Evolutionary conservation across 2,888 invertebrate species (phyloP).

Genomic region (Sisyra nigra): DNA sequence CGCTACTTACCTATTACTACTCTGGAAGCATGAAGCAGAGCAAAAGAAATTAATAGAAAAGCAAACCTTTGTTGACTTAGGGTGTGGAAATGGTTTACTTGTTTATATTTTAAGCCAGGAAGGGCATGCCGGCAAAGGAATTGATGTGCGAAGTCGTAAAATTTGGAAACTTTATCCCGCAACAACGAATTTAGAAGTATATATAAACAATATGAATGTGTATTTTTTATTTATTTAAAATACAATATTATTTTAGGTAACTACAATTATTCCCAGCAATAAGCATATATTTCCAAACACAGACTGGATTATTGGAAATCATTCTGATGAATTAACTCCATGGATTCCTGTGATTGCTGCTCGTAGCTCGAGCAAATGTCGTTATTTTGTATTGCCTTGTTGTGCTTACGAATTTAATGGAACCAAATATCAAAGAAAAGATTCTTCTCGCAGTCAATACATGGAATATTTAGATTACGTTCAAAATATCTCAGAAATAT

Average conservation of each 20-base stretch:
- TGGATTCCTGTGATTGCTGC: slow-evolving; percentile 93
- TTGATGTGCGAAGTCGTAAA: slow-evolving; percentile 70
- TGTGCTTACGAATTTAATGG: slow-evolving; percentile 87
- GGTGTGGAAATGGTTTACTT: slow-evolving; percentile 94
- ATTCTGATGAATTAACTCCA: slow-evolving; percentile 97
- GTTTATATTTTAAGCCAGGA: slow-evolving; percentile 73
- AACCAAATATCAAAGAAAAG: slow-evolving; percentile 57
- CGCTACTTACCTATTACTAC: slow-evolving; percentile 64
- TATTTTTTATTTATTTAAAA: too few species aligned
- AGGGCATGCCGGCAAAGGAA: slow-evolving; percentile 66
- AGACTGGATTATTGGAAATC: slow-evolving; percentile 96
- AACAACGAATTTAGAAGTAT: slow-evolving; percentile 46
- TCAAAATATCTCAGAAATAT: slow-evolving; percentile 38
- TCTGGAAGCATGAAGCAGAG: slow-evolving; percentile 52
- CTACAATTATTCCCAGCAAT: slow-evolving; percentile 51
- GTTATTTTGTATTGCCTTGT: slow-evolving; percentile 87
- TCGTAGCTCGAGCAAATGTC: slow-evolving; percentile 51
- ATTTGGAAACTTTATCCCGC: slow-evolving; percentile 73
- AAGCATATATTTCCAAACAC: slow-evolving; percentile 47
- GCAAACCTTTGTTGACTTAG: slow-evolving; percentile 77
- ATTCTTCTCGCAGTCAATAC: slow-evolving; percentile 61
- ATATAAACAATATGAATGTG: too few species aligned
- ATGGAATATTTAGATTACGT: slow-evolving; percentile 55
- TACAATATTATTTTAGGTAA: slow-evolving; percentile 43
- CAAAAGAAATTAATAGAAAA: slow-evolving; percentile 22